A percentile compares a stretch with the other conserved stretches of the same genome.
phyloP scores from a whole-genome alignment of 2,797 vertebrate species.

The Perdix hodgsoniae region DNA sequence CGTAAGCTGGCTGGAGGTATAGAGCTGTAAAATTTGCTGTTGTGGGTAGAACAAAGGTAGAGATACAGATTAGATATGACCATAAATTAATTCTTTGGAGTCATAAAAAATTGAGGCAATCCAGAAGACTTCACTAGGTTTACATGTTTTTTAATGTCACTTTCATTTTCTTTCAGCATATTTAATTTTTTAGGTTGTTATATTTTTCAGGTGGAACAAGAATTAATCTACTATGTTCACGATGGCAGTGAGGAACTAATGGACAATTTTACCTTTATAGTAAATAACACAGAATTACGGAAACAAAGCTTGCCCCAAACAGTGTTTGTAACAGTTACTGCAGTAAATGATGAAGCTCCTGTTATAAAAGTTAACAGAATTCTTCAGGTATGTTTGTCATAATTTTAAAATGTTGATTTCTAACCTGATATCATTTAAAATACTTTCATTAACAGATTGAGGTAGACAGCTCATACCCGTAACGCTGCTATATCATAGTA shows the following conservation, averaged over 20 bases:
- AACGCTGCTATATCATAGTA: not conserved
- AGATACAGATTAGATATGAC: not conserved
- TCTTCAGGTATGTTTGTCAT: slow-evolving; percentile 84
- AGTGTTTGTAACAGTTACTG: slow-evolving; percentile 85
- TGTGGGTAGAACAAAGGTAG: not conserved
- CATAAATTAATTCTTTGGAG: not conserved
- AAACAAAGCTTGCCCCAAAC: slow-evolving; percentile 87
- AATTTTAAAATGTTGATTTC: not conserved
- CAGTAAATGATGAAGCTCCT: slow-evolving; percentile 90
- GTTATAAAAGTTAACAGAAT: slow-evolving; percentile 88
- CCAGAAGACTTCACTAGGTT: not conserved
- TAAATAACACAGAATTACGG: slow-evolving; percentile 86
- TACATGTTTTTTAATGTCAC: not conserved
- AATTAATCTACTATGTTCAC: slow-evolving; percentile 90
- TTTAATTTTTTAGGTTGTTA: slow-evolving; percentile 1
- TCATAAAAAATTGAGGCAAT: not conserved
- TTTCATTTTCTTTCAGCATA: not conserved
- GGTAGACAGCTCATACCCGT: not conserved
- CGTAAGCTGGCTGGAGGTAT: not conserved
- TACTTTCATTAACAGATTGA: not conserved
- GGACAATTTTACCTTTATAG: slow-evolving; percentile 88
- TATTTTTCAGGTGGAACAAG: slow-evolving; percentile 87
- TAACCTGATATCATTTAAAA: not conserved
- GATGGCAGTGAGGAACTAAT: slow-evolving; percentile 86
- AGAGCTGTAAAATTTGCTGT: not conserved